Conservation (phyloP, 2,888 invertebrate species). For the Leptinotarsa peninsularis region DNA sequence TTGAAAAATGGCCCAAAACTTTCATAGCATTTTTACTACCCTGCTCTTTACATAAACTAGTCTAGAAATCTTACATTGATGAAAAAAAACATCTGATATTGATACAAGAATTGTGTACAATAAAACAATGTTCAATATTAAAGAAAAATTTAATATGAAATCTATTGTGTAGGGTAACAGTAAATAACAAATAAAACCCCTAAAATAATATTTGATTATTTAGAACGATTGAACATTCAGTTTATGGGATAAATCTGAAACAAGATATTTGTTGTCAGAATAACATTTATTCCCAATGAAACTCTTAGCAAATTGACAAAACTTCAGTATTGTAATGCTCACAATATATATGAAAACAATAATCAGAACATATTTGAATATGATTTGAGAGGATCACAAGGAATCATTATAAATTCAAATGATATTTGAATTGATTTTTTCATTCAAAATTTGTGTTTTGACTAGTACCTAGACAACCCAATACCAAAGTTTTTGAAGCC, state of each 20-base stretch:
- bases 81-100: too few relatives aligned
- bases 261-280: neutral
- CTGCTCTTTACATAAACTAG: too few relatives aligned
- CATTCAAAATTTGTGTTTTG: neutral
- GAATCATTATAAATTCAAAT: neutral
- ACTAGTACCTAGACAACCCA: neutral
- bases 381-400: too few relatives aligned
- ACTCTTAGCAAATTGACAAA: neutral
- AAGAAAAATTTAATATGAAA: constrained; percentile 16
- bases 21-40: too few relatives aligned
- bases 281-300: neutral
- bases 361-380: too few relatives aligned
- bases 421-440: neutral
- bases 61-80: too few relatives aligned
- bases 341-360: neutral
- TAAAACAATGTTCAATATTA: neutral
- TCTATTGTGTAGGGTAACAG: constrained; percentile 16
- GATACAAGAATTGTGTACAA: too few relatives aligned
- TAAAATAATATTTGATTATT: neutral
- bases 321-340: neutral
- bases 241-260: neutral
- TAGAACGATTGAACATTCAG: neutral
- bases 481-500: constrained; percentile 1
- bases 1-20: too few relatives aligned
- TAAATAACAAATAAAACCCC: constrained; percentile 15